Base-by-base conservation (phyloP, 1,140 invertebrate species). In the Drosophila suzukii region DNA sequence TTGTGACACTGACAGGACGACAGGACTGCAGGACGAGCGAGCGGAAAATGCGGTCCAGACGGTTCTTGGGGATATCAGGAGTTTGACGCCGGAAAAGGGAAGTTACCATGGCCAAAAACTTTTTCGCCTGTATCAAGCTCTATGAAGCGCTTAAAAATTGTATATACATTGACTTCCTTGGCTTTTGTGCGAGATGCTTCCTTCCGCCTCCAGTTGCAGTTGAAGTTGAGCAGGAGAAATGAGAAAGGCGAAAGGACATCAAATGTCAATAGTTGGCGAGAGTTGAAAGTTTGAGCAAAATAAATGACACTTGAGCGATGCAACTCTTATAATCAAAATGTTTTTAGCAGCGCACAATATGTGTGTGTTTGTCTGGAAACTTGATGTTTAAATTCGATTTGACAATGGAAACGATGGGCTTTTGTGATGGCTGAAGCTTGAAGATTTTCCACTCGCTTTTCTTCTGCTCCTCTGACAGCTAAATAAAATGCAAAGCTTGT, bases 91-190 rank as follows among this genome's bases (percentile, higher is more conserved):
- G 83, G 79, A 88, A 83, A 71, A 65, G 54, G 84, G 84, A 86
- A 86, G 84, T 89, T 88, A 70, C 81, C 83, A 86, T 86, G 79
- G 65, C 84, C 83, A 83, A 86, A 86, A 86, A 85, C 73, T 79
- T 82, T 86, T 68, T 70, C 77, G 53, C 78, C 34, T 32, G 51
- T 75, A 75, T 57, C 74, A 55, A 32, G 46, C 57, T 88, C 78
- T 76, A 76, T 88, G 84, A 79, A 79, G 80, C 84, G 83, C 79
- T 86, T 86, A 86, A 86, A 77, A 83, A 89, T 86, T 88, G 55
- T 86, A 83, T 80, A 83, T 80, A 83, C 83, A 86, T 83, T 86
- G 83, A 83, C 84, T 86, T 86, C 83, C 83, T 79, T 82, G 59
- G 65, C 54, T 76, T 78, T 78, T 82, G 63, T 78, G 82, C 62